Base-by-base conservation (phyloP, 2,797 vertebrate species). In the Huso huso region DNA sequence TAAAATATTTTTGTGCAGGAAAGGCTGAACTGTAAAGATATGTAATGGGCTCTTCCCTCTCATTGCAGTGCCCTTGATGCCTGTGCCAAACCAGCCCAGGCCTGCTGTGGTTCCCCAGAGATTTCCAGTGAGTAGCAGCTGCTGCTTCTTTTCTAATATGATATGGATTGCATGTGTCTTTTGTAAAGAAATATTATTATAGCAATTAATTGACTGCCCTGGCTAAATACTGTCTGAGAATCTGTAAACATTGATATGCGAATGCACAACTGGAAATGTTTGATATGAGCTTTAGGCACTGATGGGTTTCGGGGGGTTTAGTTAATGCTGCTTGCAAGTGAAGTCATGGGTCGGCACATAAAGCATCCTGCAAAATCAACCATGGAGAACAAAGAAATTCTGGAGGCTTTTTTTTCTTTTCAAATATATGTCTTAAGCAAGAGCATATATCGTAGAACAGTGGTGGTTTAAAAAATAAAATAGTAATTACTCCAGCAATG, bases 71-170 rank as follows among this genome's bases (percentile, higher is more conserved):
- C 93, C 97, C 84, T 90, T 98, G 90, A 92, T 97, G 86, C 92
- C 95, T 74, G 88, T 90, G 83, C 97, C 94, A 12, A 94, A 90
- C 91, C 97, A 97, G 84, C 92, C 94, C 78, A 93, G 96, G 88
- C 94, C 94, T 82, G 90, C 93, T 70, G 90, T 94, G 79, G 91
- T 92, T 85, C 93, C 94, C 87, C 97, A 94, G 90, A 94, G 96
- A 89, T 97, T 98, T 84, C 92, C 94, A 37, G 97, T 99, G 89
- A 99, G 96, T 94, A 93, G 89, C 88, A 89, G 87, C 90, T 91
- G 88, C 87, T 86, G 83, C 81, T 77, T 76, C 57, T 68, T 65
- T 78, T 80, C 79, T 83, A 81, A 76, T 71, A 62, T 72, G 78
- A 83, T 79, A 83, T 79, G 75, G 83, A 80, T 82, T 82, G 79